Conservation (phyloP, 53 echinoderm and acorn worm genomes). For the Echinarachnius parma region DNA sequence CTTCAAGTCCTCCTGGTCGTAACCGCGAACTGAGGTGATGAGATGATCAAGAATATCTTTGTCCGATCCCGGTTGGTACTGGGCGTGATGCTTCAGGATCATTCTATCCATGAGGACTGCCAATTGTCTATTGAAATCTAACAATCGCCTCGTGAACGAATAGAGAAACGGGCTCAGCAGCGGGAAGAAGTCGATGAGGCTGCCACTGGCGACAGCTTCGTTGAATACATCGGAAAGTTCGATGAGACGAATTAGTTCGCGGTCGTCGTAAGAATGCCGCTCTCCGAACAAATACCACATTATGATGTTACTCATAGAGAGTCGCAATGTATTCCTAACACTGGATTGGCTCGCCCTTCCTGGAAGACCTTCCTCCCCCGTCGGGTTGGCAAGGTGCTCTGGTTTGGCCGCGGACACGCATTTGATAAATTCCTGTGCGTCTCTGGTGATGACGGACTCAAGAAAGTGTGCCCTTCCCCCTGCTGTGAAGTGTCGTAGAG, state of each 20-base stretch:
- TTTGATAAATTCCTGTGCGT: slow-evolving; percentile 56
- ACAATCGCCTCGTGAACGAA: slow-evolving; percentile 32
- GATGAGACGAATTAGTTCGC: slow-evolving; percentile 51
- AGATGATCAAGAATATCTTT: slow-evolving; percentile 72
- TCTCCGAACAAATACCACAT: slow-evolving; percentile 61
- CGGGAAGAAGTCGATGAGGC: slow-evolving; percentile 79
- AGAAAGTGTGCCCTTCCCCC: slow-evolving; percentile 56
- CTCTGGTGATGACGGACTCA: slow-evolving; percentile 56
- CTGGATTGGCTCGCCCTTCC: background rate
- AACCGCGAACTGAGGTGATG: slow-evolving; percentile 47
- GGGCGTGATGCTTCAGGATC: slow-evolving; percentile 46
- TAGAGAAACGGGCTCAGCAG: slow-evolving; percentile 46
- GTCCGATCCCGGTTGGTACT: slow-evolving; percentile 57
- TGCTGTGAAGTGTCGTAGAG: slow-evolving; percentile 72
- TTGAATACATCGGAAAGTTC: slow-evolving; percentile 53
- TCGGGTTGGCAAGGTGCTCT: too few species aligned
- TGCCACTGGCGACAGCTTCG: slow-evolving; percentile 61
- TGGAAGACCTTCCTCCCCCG: too few species aligned
- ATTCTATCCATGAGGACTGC: slow-evolving; percentile 29
- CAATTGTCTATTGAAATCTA: slow-evolving; percentile 19
- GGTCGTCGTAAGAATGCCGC: slow-evolving; percentile 52
- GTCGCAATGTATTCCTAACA: slow-evolving; percentile 46
- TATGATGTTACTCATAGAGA: slow-evolving; percentile 73
- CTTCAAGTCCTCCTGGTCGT: slow-evolving; percentile 28
- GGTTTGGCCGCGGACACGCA: slow-evolving; percentile 33